A percentile compares a stretch with the other conserved stretches of the same genome.
phyloP scores from a whole-genome alignment of 2,888 invertebrate species.

The Platycheirus rosarum region DNA sequence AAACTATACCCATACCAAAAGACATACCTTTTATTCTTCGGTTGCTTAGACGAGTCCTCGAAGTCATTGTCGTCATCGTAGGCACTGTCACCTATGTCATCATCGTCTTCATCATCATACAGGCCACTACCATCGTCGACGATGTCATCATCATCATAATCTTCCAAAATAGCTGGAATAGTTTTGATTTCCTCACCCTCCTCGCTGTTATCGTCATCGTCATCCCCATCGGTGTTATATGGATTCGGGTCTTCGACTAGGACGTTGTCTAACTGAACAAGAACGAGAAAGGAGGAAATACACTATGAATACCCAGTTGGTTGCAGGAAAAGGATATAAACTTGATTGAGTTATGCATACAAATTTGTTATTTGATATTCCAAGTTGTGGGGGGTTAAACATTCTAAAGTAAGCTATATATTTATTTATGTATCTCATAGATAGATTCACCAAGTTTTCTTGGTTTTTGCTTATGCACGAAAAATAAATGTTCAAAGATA shows the following conservation, averaged over 20 bases:
- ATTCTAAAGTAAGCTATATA: too few species aligned
- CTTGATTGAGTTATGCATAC: conserved; percentile 69
- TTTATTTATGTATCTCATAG: background rate
- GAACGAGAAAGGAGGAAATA: conserved; percentile 51
- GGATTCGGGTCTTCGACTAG: conserved; percentile 78
- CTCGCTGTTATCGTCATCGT: conserved; percentile 55
- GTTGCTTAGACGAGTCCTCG: conserved; percentile 78
- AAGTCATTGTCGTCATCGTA: conserved; percentile 49
- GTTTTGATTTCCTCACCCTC: conserved; percentile 39
- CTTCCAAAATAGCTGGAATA: conserved; percentile 45
- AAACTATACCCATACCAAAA: too few species aligned
- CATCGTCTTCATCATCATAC: conserved; percentile 63
- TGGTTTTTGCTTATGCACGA: conserved; percentile 1
- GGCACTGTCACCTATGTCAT: conserved; percentile 51
- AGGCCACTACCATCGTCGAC: conserved; percentile 55
- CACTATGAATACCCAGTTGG: conserved; percentile 33
- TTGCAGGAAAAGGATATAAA: conserved; percentile 4
- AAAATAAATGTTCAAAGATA: conserved; percentile 48
- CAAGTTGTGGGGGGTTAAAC: too few species aligned
- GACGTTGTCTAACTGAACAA: conserved; percentile 77
- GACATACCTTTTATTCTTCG: conserved; percentile 77
- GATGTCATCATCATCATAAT: conserved; percentile 75
- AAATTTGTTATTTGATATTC: too few species aligned
- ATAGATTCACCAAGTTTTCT: conserved; percentile 24
- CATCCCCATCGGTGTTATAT: conserved; percentile 66